Conservation (phyloP, 2,888 invertebrate genomes). For the Fragum whitleyi region DNA sequence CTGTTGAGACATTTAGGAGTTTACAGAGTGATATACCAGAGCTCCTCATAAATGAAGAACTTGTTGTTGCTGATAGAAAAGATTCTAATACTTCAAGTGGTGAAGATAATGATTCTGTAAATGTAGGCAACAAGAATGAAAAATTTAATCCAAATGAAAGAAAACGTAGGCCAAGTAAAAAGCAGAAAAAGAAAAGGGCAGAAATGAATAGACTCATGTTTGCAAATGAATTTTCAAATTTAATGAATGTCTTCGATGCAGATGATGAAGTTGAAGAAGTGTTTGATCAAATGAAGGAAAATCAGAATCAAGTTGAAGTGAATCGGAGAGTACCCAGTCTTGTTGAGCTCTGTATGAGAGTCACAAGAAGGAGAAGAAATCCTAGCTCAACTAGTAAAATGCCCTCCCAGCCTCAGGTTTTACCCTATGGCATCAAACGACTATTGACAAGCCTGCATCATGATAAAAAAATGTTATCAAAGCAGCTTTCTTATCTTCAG, state of each 20-base stretch:
- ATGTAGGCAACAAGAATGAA: not conserved
- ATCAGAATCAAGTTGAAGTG: constrained; percentile 10
- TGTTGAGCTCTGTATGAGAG: constrained; percentile 60
- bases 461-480: constrained; percentile 31
- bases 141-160: not conserved
- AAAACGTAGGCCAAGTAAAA: constrained; percentile 43
- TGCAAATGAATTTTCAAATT: constrained; percentile 52
- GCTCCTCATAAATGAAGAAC: not conserved
- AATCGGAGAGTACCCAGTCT: constrained; percentile 57
- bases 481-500: constrained; percentile 62
- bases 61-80: not conserved
- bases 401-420: not conserved
- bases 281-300: constrained; percentile 33
- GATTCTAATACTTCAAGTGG: not conserved
- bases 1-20: constrained; percentile 9
- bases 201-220: constrained; percentile 40
- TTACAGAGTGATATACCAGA: not conserved
- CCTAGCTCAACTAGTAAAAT: not conserved
- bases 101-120: not conserved
- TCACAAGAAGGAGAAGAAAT: constrained; percentile 23
- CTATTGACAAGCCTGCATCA: constrained; percentile 25
- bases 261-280: constrained; percentile 48
- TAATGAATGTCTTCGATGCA: constrained; percentile 56
- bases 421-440: constrained; percentile 48
- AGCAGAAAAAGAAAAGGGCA: constrained; percentile 57